These are phyloP conservation scores for Lamellibrachia luymesi DNA, from an alignment of 1,140 invertebrate species.

Conservation along the genomic window DNA sequence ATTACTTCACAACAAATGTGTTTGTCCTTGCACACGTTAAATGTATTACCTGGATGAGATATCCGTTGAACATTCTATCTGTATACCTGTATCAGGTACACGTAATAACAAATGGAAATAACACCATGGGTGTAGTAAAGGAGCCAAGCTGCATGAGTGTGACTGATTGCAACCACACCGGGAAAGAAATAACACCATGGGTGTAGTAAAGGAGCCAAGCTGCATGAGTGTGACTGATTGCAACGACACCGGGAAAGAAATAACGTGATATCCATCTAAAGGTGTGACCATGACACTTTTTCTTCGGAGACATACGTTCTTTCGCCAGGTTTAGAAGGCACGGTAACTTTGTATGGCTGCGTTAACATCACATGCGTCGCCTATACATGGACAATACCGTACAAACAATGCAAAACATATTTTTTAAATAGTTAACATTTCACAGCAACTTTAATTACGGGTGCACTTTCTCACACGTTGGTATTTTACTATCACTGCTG, in stretches of 20 bases:
- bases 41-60: not conserved
- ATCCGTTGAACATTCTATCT: not conserved
- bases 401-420: too few relatives aligned
- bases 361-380: too few relatives aligned
- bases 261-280: not conserved
- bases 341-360: too few relatives aligned
- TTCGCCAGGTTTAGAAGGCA: too few relatives aligned
- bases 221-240: not conserved
- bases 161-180: not conserved
- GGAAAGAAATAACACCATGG: not conserved
- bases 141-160: not conserved
- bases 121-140: not conserved
- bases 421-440: too few relatives aligned
- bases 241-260: not conserved
- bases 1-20: too few relatives aligned
- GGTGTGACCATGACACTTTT: not conserved
- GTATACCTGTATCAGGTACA: not conserved
- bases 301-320: not conserved
- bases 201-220: not conserved
- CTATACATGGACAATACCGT: too few relatives aligned
- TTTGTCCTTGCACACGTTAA: too few relatives aligned
- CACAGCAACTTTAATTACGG: too few relatives aligned
- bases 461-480: too few relatives aligned
- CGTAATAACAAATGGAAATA: not conserved
- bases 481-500: too few relatives aligned